A percentile compares a stretch with the other conserved stretches of the same genome.
Conservation (phyloP, 2,113 vertebrate species). For the Oncorhynchus kisutch region DNA sequence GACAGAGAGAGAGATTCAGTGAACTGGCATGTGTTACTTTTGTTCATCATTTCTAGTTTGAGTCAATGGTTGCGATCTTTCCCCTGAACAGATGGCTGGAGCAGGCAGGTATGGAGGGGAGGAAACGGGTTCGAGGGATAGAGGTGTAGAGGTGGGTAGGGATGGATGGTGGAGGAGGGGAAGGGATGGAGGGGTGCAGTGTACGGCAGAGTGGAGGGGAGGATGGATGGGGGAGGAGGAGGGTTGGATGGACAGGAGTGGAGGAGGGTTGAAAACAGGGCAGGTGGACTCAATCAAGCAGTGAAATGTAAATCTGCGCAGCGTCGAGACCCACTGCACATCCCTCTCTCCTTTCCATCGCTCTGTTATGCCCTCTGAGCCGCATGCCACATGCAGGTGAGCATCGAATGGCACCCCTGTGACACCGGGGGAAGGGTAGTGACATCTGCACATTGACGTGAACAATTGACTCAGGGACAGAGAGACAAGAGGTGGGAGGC, state of each 20-base stretch:
- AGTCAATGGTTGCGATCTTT: constrained; percentile 49
- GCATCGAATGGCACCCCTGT: constrained; percentile 45
- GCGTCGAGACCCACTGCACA: constrained; percentile 36
- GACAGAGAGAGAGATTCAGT: constrained; percentile 8
- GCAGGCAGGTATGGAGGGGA: constrained; percentile 6
- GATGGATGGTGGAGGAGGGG: constrained; percentile 44
- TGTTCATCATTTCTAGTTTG: constrained; percentile 49
- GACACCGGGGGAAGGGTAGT: background rate
- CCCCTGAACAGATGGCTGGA: constrained; percentile 51
- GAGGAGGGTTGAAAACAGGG: constrained; percentile 11
- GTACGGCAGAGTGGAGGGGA: constrained; percentile 20
- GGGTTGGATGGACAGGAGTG: too few species aligned
- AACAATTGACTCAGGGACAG: constrained; percentile 40
- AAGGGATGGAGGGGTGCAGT: constrained; percentile 60
- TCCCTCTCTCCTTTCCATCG: constrained; percentile 14
- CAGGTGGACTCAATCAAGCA: constrained; percentile 66
- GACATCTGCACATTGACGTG: constrained; percentile 48
- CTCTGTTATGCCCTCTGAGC: constrained; percentile 39
- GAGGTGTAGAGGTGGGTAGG: constrained; percentile 12
- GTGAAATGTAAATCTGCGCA: constrained; percentile 63
- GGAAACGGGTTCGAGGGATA: too few species aligned
- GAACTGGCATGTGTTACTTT: constrained; percentile 37
- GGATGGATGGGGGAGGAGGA: too few species aligned
- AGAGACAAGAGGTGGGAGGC: constrained; percentile 3
- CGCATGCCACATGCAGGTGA: constrained; percentile 49